Conservation (phyloP, 2,113 vertebrate genomes). For the Pangasianodon hypophthalmus region DNA sequence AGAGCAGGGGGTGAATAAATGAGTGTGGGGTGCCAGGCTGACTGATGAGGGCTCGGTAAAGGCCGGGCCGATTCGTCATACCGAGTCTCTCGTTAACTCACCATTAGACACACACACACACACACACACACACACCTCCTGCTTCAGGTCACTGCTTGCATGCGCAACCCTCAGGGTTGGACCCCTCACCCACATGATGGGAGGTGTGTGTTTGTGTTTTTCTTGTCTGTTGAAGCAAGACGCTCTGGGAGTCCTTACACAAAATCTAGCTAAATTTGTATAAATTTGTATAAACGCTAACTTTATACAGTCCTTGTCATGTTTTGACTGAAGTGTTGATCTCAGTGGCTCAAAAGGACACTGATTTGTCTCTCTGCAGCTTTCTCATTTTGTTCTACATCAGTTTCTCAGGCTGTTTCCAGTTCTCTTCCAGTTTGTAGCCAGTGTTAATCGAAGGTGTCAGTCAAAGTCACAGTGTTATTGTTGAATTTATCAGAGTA, state of each 20-base stretch:
- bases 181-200: conserved; percentile 48
- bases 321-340: not conserved
- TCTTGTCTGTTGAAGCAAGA: conserved; percentile 27
- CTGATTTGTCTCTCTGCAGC: not conserved
- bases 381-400: not conserved
- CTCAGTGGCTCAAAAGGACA: not conserved
- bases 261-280: not conserved
- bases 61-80: conserved; percentile 59
- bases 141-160: conserved; percentile 3
- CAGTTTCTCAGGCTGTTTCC: not conserved
- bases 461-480: not conserved
- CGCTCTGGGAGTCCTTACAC: conserved; percentile 13
- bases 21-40: conserved; percentile 13
- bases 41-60: conserved; percentile 57
- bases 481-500: not conserved
- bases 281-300: not conserved
- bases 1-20: not conserved
- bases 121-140: conserved; percentile 7
- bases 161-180: conserved; percentile 44
- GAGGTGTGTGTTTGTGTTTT: conserved; percentile 27
- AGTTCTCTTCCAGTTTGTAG: not conserved
- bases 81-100: conserved; percentile 48
- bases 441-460: not conserved
- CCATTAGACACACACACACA: conserved; percentile 17
- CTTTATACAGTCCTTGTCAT: not conserved